Evolutionary conservation across 2,888 invertebrate genomes (phyloP).

Genomic region (Syrphus vitripennis): DNA sequence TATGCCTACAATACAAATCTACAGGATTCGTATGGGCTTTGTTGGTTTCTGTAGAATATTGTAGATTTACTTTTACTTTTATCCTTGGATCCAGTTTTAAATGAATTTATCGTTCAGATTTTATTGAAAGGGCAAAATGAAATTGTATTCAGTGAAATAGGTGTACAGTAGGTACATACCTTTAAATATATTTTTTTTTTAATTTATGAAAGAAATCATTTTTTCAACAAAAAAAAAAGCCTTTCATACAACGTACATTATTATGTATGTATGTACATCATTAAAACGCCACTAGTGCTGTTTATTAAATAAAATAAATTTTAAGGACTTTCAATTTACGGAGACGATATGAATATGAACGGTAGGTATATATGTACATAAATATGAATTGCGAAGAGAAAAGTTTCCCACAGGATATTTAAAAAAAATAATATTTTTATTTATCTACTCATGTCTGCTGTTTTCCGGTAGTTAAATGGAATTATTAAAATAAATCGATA

Average conservation of each 20-base stretch:
- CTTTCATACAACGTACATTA: not conserved
- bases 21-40: too few species aligned
- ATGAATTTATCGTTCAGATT: slow-evolving; percentile 36
- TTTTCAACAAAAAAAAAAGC: slow-evolving; percentile 22
- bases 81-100: slow-evolving; percentile 17
- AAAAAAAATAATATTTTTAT: not conserved
- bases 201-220: slow-evolving; percentile 16
- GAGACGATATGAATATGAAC: not conserved
- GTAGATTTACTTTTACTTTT: too few species aligned
- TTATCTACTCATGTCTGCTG: slow-evolving; percentile 32
- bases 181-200: slow-evolving; percentile 14
- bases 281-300: slow-evolving; percentile 28
- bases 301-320: slow-evolving; percentile 40
- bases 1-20: not conserved
- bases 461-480: slow-evolving; percentile 39
- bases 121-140: slow-evolving; percentile 9
- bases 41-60: too few species aligned
- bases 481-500: slow-evolving; percentile 34
- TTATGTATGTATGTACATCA: not conserved
- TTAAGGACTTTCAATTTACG: slow-evolving; percentile 46
- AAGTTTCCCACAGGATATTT: slow-evolving; percentile 24
- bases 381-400: not conserved
- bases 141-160: not conserved
- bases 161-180: not conserved
- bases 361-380: not conserved